phyloP scores from a whole-genome alignment of 30 jellyfish, hydroid and myxozoan genomes.

The Hydractinia symbiolongicarpus region DNA sequence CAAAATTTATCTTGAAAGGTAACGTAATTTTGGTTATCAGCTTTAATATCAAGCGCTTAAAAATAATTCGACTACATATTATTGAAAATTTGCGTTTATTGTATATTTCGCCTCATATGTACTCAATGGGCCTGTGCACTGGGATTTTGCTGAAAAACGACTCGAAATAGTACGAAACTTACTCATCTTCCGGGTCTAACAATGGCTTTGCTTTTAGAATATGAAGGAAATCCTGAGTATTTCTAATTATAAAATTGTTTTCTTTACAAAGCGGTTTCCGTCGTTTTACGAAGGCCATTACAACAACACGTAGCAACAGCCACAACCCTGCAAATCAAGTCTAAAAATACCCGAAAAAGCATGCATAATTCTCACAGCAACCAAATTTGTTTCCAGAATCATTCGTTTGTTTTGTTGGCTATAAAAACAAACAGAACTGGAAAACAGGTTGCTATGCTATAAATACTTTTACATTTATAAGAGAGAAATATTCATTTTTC shows the following conservation, averaged over 20 bases:
- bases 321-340: too few species aligned
- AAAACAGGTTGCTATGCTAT: too few species aligned
- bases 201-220: neutral
- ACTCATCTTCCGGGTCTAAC: neutral
- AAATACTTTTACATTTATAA: too few species aligned
- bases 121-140: neutral
- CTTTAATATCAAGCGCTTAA: neutral
- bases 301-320: too few species aligned
- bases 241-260: neutral
- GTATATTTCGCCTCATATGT: neutral
- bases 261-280: neutral
- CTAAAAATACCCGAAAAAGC: too few species aligned
- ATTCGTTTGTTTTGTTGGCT: too few species aligned
- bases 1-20: too few species aligned
- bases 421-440: too few species aligned
- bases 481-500: too few species aligned
- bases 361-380: too few species aligned
- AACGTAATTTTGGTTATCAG: neutral
- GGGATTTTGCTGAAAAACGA: neutral
- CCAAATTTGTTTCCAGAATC: too few species aligned
- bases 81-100: neutral
- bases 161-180: neutral
- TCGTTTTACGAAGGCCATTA: too few species aligned
- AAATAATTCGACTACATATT: neutral
- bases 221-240: neutral